A percentile compares a stretch with the other conserved stretches of the same genome.
Conservation (phyloP, 2,888 invertebrate genomes). For the Sympetrum striolatum region DNA sequence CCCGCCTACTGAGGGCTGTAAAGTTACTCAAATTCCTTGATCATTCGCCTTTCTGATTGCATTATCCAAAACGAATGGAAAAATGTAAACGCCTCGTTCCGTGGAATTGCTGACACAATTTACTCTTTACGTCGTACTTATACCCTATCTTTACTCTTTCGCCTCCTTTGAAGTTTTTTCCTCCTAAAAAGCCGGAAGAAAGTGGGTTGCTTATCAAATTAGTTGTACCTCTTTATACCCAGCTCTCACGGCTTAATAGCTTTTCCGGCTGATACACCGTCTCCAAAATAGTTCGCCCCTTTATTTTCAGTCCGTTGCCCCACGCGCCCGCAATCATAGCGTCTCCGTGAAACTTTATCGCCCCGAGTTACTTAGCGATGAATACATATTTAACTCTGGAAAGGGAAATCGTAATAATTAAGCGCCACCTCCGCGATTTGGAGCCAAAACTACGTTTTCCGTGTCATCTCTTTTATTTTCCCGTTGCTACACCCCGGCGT, state of each 20-base stretch:
- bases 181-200: not conserved
- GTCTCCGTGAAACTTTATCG: not conserved
- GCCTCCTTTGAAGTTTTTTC: not conserved
- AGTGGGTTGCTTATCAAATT: not conserved
- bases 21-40: too few species aligned
- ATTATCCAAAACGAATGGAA: too few species aligned
- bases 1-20: too few species aligned
- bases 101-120: too few species aligned
- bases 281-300: not conserved
- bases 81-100: too few species aligned
- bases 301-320: not conserved
- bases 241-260: not conserved
- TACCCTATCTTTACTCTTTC: not conserved
- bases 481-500: not conserved
- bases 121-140: not conserved
- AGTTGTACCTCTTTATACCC: not conserved
- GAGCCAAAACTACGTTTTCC: not conserved
- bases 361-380: not conserved
- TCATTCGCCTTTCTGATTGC: too few species aligned
- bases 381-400: not conserved
- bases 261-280: not conserved
- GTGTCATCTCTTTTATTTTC: not conserved
- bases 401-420: not conserved
- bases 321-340: not conserved
- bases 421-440: not conserved